A percentile compares a stretch with the other conserved stretches of the same genome.
Conservation (phyloP, 1,140 invertebrate species). For the Apis laboriosa region DNA sequence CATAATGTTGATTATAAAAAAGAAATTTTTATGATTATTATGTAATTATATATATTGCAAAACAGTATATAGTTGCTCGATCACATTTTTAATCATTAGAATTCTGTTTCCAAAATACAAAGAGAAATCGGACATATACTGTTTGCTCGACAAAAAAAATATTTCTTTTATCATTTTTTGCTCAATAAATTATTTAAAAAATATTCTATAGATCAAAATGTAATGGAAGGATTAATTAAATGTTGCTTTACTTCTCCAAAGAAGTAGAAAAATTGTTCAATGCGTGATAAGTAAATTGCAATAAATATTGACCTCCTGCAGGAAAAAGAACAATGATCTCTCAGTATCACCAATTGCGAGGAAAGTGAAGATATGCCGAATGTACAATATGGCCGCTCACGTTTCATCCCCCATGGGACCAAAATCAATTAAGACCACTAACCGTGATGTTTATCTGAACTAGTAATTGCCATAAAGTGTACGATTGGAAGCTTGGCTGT, state of each 20-base stretch:
- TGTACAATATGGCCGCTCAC: background rate
- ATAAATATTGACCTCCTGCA: conserved; percentile 20
- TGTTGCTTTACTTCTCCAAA: background rate
- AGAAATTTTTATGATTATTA: too few species aligned
- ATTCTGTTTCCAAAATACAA: too few species aligned
- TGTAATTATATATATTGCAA: too few species aligned
- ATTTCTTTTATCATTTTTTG: background rate
- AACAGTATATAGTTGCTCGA: too few species aligned
- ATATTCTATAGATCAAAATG: background rate
- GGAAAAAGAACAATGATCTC: background rate
- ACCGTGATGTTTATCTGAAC: conserved; percentile 3
- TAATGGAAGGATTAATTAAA: background rate
- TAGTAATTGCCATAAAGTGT: conserved; percentile 3
- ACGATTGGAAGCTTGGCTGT: background rate
- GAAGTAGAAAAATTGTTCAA: background rate
- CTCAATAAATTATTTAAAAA: background rate
- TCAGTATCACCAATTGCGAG: background rate
- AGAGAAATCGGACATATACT: too few species aligned
- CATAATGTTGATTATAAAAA: too few species aligned
- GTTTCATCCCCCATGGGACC: background rate
- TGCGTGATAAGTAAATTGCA: background rate
- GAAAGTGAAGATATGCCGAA: background rate
- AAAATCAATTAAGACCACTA: conserved; percentile 32
- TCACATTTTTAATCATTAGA: too few species aligned
- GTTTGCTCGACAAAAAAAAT: too few species aligned